Evolutionary conservation across 2,888 invertebrate species (phyloP).

Genomic region (Dastarcus helophoroides): DNA sequence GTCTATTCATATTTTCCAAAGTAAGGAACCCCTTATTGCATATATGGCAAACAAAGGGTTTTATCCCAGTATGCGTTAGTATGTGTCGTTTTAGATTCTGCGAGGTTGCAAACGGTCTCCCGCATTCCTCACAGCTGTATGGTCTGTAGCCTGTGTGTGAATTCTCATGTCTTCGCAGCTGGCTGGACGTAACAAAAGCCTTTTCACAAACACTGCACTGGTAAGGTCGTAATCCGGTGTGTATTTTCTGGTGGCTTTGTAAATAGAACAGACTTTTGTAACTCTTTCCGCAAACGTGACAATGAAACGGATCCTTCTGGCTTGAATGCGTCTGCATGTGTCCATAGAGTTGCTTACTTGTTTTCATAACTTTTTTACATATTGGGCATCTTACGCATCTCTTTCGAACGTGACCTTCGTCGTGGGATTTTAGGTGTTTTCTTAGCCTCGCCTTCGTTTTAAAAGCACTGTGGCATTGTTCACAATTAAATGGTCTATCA

Average conservation of each 20-base stretch:
- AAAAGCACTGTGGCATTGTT: conserved; percentile 28
- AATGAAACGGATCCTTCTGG: conserved; percentile 23
- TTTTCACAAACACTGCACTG: conserved; percentile 28
- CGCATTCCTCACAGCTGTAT: conserved; percentile 26
- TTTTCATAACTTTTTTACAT: conserved; percentile 25
- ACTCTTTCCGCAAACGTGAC: conserved; percentile 26
- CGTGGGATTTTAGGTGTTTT: conserved; percentile 27
- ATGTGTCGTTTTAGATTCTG: conserved; percentile 30
- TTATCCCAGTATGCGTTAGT: conserved; percentile 31
- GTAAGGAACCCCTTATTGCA: conserved; percentile 27
- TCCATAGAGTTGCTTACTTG: conserved; percentile 22
- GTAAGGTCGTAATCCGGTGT: conserved; percentile 22
- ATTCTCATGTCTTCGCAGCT: conserved; percentile 28
- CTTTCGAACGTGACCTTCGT: conserved; percentile 19
- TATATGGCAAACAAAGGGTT: conserved; percentile 25
- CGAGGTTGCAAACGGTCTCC: conserved; percentile 25
- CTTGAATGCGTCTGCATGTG: conserved; percentile 24
- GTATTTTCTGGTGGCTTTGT: conserved; percentile 23
- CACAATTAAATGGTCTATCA: conserved; percentile 28
- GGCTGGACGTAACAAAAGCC: conserved; percentile 25
- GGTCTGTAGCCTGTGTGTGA: conserved; percentile 29
- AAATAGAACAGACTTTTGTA: conserved; percentile 24
- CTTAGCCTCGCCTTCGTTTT: conserved; percentile 28
- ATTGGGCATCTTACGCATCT: conserved; percentile 24
- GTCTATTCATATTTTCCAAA: conserved; percentile 27